Conservation (phyloP, 1,140 invertebrate genomes). For the Contarinia nasturtii region DNA sequence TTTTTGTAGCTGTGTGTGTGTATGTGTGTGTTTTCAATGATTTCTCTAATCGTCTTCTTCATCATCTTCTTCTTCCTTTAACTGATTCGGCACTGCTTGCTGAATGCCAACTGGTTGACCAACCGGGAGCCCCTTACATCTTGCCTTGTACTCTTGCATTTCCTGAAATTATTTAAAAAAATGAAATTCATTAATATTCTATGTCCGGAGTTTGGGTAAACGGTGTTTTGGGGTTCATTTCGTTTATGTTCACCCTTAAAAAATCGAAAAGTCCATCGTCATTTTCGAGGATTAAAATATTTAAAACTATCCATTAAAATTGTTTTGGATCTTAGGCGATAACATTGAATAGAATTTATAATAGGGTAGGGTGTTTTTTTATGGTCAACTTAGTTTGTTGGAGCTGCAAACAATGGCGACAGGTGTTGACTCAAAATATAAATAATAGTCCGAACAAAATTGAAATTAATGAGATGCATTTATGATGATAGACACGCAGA, state of each 20-base stretch:
- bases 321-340: background rate
- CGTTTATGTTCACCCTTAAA: background rate
- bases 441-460: too few species aligned
- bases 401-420: too few species aligned
- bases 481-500: too few species aligned
- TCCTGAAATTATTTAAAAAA: background rate
- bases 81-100: background rate
- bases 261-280: background rate
- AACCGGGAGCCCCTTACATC: background rate
- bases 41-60: background rate
- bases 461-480: too few species aligned
- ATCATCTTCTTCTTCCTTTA: background rate
- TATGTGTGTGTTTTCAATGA: too few species aligned
- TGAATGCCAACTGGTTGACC: background rate
- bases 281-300: background rate
- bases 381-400: too few species aligned
- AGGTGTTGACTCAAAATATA: too few species aligned
- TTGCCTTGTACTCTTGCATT: background rate
- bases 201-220: background rate
- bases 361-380: too few species aligned
- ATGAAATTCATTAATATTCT: background rate
- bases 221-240: background rate
- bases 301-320: background rate
- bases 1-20: background rate
- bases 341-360: too few species aligned